Base-by-base conservation (phyloP, 2,888 invertebrate species). In the Heliconius ismenius region DNA sequence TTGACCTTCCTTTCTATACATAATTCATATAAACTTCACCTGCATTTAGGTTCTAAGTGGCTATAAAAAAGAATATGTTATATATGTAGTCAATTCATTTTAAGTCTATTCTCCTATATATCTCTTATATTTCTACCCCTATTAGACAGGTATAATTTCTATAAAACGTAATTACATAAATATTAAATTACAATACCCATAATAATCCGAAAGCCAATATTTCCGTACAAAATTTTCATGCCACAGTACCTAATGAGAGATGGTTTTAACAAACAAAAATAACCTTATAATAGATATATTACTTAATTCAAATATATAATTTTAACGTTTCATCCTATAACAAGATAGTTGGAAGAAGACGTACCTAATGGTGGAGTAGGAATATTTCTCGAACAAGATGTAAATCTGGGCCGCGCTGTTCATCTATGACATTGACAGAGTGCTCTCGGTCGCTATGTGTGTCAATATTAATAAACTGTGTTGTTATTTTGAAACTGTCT, bases 391-490 rank as follows among this genome's bases (percentile, higher is more conserved):
- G 75, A 73, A 79, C 77, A 76, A 79, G 81, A 81, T 82, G 79
- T 81, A 76, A 80, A 80, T 80, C 79, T 75, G 77, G 77, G 73
- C 68, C 78, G 77, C 73, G 75, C 73, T 79, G 75, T 75, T 74
- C 81, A 78, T 74, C 68, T 65, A 73, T 77, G 80, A 81, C 79
- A 80, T 78, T 80, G 79, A 81, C 78, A 78, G 74, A 81, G 80
- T 77, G 74, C 79, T 79, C 77, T 78, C 77, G 75, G 76, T 69
- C 78, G 79, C 65, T 77, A 79, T 78, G 80, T 78, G 63, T 78
- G 79, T 81, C 78, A 76, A 79, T 79, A 80, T 78, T 78, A 79
- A 80, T 81, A 77, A 78, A 81, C 79, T 79, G 74, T 73, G 78
- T 76, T 80, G 78, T 79, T 76, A 77, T 76, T 76, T 73, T 69